Conservation (phyloP, 1,140 invertebrate genomes). For the Eriosoma lanigerum region DNA sequence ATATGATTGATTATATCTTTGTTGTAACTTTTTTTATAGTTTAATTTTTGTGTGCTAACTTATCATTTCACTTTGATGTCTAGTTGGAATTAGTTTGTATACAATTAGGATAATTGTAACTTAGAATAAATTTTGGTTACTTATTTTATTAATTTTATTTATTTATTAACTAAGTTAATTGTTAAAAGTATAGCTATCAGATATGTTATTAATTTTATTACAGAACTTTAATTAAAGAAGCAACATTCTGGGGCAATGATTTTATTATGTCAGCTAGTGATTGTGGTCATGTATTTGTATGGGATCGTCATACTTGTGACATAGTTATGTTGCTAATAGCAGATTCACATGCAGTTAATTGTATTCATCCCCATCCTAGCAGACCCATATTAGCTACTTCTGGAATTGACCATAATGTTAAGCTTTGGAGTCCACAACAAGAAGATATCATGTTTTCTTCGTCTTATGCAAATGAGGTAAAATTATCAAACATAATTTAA, state of each 20-base stretch:
- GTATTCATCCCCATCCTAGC: constrained; percentile 81
- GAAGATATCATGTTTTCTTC: constrained; percentile 67
- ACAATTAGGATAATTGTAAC: too few relatives aligned
- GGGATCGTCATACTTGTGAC: constrained; percentile 66
- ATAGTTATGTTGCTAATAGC: constrained; percentile 79
- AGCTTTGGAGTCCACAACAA: constrained; percentile 76
- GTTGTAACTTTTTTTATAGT: too few relatives aligned
- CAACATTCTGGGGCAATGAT: constrained; percentile 83
- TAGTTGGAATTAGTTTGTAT: too few relatives aligned
- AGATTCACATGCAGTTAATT: constrained; percentile 85
- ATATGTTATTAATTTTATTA: constrained; percentile 60
- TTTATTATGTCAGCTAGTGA: constrained; percentile 85
- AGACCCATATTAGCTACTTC: constrained; percentile 81
- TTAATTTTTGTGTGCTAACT: too few relatives aligned
- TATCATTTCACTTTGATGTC: too few relatives aligned
- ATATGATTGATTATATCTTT: too few relatives aligned
- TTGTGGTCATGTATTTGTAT: constrained; percentile 78
- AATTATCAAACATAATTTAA: background rate
- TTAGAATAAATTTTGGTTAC: too few relatives aligned
- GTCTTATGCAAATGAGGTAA: constrained; percentile 71
- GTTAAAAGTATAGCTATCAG: too few relatives aligned
- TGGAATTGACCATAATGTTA: constrained; percentile 88
- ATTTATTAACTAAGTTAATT: too few relatives aligned
- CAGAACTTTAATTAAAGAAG: constrained; percentile 87
- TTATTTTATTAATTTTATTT: too few relatives aligned